A percentile compares a stretch with the other conserved stretches of the same genome.
phyloP scores from a whole-genome alignment of 2,113 vertebrate genomes.

The Tragulus kanchil region DNA sequence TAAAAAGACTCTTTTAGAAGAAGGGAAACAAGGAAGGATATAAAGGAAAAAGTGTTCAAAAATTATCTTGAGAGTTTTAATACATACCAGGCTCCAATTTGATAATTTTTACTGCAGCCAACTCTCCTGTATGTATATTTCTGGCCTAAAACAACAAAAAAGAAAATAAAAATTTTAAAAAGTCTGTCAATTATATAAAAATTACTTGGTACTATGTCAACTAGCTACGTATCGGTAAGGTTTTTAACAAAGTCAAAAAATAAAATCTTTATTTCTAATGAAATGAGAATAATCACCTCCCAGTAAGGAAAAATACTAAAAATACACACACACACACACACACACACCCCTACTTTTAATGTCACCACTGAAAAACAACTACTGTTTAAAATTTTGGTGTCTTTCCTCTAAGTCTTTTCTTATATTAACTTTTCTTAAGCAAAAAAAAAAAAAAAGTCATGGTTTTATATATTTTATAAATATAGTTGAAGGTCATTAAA shows the following conservation, averaged over 20 bases:
- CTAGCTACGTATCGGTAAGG: constrained; percentile 27
- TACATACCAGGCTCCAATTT: constrained; percentile 98
- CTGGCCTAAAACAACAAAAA: constrained; percentile 92
- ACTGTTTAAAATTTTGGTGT: not conserved
- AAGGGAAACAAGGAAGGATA: constrained; percentile 26
- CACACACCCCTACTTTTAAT: not conserved
- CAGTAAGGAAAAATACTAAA: constrained; percentile 62
- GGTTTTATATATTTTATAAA: constrained; percentile 44
- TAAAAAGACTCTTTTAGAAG: constrained; percentile 17
- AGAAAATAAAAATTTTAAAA: constrained; percentile 32
- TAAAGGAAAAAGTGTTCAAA: not conserved
- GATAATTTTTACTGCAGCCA: constrained; percentile 99
- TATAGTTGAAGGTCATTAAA: not conserved
- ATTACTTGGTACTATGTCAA: not conserved
- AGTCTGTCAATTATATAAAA: constrained; percentile 55
- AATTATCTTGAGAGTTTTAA: constrained; percentile 52
- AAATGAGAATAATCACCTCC: constrained; percentile 26
- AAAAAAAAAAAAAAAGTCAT: not conserved
- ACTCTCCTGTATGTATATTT: constrained; percentile 96
- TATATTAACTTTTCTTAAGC: constrained; percentile 22
- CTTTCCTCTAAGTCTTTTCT: constrained; percentile 30
- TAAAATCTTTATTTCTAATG: constrained; percentile 35
- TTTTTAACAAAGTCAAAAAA: constrained; percentile 46
- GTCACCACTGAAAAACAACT: not conserved
- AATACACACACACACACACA: not conserved